Evolutionary conservation across 2,113 vertebrate species (phyloP), one percentile per base, ranked within the genome.

Genomic region (Chascanopsetta lugubris): DNA sequence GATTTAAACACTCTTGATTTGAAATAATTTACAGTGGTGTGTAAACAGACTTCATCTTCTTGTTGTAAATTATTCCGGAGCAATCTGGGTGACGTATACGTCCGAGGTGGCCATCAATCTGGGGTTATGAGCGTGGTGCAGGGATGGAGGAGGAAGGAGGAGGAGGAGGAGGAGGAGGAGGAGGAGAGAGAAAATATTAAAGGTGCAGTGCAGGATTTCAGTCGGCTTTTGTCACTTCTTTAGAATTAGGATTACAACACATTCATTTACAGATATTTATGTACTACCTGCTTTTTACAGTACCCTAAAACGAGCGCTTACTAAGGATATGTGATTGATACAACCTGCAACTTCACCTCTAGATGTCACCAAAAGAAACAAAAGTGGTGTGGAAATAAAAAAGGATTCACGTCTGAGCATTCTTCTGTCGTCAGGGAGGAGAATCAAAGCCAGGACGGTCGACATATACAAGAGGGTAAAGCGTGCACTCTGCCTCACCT

Each of bases 101-200:
- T 70, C 84, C 53, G 68, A 66, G 64, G 62, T 60, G 69, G 69
- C 64, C 66, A 61, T 79, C 77, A 82, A 59, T 83, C 70, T 80
- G 75, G 43, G 57, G 76, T 21, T 10, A 6, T 58, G 65, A 73
- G 56, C 69, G 56, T 69, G 56, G 56, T 75, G 61, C 60, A 60
- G 55, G 24, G n/a, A 42, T 48, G 71, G 48, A 73, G 63, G 65
- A 40, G 43, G 61, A 46, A 59, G 59, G 54, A 61, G 34, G 68
- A 51, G 59, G 50, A n/a, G 27, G 46, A 69, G 29, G 25, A 59
- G 49, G 40, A 61, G 56, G 11, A 59, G n/a, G 42, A 12, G 60
- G 62, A 72, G 34, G 51, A 64, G 38, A 60, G 36, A 59, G 67
- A 54, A 65, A 72, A 63, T 36, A n/a, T n/a, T n/a, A n/a, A n/a